Evolutionary conservation across 2,888 invertebrate species (phyloP), one percentile per base, ranked within the genome.

Genomic region (Stenodema calcarata): DNA sequence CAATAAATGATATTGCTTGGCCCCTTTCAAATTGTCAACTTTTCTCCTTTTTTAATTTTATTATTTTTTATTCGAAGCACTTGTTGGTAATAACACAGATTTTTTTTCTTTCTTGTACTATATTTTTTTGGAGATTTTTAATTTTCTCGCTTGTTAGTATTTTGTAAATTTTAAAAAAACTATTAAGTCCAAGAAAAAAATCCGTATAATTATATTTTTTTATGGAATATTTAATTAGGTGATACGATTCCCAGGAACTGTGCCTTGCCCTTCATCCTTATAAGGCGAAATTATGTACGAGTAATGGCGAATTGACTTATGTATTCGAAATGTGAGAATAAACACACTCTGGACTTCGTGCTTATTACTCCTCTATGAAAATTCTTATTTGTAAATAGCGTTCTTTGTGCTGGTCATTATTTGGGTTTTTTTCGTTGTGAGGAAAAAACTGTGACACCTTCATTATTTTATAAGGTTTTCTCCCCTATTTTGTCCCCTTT

Each of bases 131-230:
- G 73, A 87, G 83, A 62, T 50, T 82, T 76, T 76, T 81, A 62
- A 85, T 81, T 87, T 83, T 84, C 62, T 83, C 79, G 86, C 86
- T 87, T 87, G 83, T 87, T 87, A 86, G 87, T 70, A 78, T 78
- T 85, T 78, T 87, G 87, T 86, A 87, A 86, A 87, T 87, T 87
- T 85, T 87, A 86, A 87, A 87, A 18, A 62, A 62, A 83, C 62
- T 42, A 85, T 85, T 87, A 81, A 70, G 84, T 84, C 84, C 75
- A 30, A 35, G 27, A 47, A 86, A 86, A 84, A 85, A 78, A 86
- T 62, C 76, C 75, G 50, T 75, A 73, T 30, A 42, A 50, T 85
- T 86, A 76, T 78, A 86, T 86, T 86, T 86, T 62, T 86, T 76
- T 86, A 86, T 76, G 78, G 50, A 86, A 50, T 70, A 42, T 86